Evolutionary conservation across 2,797 vertebrate genomes (phyloP).

Genomic region (Cottoperca gobio): DNA sequence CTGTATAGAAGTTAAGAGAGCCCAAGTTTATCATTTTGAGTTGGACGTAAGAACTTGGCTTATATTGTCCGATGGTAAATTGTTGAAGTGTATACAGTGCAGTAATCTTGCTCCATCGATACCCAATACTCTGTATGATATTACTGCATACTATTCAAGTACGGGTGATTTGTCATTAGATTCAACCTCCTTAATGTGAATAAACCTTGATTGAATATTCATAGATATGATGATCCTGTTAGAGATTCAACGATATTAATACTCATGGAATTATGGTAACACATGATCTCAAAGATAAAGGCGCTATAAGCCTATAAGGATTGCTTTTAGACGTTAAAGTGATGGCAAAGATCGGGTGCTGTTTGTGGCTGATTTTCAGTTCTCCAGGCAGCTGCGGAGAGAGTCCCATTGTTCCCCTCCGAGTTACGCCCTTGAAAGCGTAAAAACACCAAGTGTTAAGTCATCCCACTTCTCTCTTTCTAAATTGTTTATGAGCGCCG

Average conservation of each 20-base stretch:
- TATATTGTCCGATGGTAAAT: background rate
- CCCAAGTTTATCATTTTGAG: background rate
- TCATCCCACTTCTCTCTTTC: constrained; percentile 25
- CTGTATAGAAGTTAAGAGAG: background rate
- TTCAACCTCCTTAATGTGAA: constrained; percentile 35
- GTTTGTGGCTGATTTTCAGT: constrained; percentile 19
- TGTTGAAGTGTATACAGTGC: background rate
- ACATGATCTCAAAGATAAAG: constrained; percentile 17
- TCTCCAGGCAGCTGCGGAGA: constrained; percentile 46
- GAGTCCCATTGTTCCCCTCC: constrained; percentile 41
- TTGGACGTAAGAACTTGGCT: background rate
- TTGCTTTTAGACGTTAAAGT: background rate
- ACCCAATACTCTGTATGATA: background rate
- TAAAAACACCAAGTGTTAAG: constrained; percentile 25
- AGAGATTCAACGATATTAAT: constrained; percentile 26
- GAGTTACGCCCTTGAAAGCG: constrained; percentile 53
- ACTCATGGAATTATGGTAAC: constrained; percentile 36
- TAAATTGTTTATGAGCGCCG: constrained; percentile 68
- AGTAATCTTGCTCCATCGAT: background rate
- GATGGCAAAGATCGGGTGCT: constrained; percentile 7
- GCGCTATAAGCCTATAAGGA: background rate
- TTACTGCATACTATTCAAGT: background rate
- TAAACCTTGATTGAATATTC: constrained; percentile 40
- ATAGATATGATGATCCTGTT: constrained; percentile 21
- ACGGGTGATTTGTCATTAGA: background rate